phyloP scores from a whole-genome alignment of 1,140 invertebrate genomes.

The Danaus melanippus region DNA sequence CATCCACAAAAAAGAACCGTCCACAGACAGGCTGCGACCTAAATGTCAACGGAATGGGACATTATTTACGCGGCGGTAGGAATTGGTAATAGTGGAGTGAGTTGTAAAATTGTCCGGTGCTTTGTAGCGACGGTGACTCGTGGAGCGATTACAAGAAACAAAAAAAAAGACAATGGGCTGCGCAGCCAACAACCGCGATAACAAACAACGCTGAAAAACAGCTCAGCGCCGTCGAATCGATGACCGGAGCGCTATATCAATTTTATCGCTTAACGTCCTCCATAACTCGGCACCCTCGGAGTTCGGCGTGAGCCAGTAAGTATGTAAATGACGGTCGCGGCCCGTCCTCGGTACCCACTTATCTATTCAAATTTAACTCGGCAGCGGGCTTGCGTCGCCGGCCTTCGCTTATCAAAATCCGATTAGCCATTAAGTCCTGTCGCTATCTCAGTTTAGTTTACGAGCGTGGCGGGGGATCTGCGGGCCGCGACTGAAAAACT shows the following conservation, averaged over 20 bases:
- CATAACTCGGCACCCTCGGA: constrained; percentile 62
- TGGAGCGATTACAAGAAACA: constrained; percentile 42
- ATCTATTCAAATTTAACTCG: constrained; percentile 68
- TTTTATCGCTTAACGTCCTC: constrained; percentile 65
- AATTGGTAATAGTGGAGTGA: constrained; percentile 34
- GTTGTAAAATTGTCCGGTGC: constrained; percentile 36
- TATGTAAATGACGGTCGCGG: constrained; percentile 70
- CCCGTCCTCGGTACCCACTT: constrained; percentile 64
- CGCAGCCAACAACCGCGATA: constrained; percentile 36
- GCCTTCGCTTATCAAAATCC: constrained; percentile 69
- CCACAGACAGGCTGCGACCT: constrained; percentile 6
- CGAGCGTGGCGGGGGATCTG: constrained; percentile 44
- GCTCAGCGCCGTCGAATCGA: constrained; percentile 48
- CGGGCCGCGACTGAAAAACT: constrained; percentile 55
- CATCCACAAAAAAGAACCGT: constrained; percentile 2
- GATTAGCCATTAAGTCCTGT: constrained; percentile 70
- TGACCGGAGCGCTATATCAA: constrained; percentile 65
- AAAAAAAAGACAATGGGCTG: constrained; percentile 27
- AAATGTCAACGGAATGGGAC: constrained; percentile 23
- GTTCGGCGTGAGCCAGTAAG: constrained; percentile 65
- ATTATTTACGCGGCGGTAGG: constrained; percentile 24
- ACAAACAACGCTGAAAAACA: constrained; percentile 56
- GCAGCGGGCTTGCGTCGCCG: constrained; percentile 58
- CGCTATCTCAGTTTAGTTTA: constrained; percentile 68
- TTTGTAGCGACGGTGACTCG: constrained; percentile 34